A percentile compares a stretch with the other conserved stretches of the same genome.
Evolutionary conservation across 2,797 vertebrate genomes (phyloP).

Genomic region (Crocidura indochinensis): DNA sequence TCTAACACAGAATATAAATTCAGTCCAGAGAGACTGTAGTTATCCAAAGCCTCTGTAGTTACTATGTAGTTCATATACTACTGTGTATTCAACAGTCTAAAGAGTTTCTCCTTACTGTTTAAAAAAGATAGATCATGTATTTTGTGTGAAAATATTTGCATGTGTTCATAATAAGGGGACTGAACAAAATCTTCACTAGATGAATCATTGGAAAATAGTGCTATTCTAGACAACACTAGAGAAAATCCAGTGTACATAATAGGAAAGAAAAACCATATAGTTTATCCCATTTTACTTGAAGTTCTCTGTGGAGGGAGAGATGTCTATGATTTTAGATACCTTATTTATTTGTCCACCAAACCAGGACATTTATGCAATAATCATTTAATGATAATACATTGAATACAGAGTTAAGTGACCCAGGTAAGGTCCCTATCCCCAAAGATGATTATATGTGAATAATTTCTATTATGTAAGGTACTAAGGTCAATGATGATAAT

Average conservation of each 20-base stretch:
- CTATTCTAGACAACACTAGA: background rate
- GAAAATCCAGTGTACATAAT: background rate
- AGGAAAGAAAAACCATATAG: background rate
- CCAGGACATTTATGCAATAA: conserved; percentile 12
- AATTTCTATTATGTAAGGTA: background rate
- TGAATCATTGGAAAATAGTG: background rate
- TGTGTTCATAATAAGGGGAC: accelerated
- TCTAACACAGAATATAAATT: background rate
- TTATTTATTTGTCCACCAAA: conserved; percentile 50
- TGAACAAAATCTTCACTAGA: background rate
- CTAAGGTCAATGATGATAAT: background rate
- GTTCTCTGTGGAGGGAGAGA: background rate
- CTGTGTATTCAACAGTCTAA: background rate
- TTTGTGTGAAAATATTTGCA: background rate
- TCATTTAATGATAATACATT: conserved; percentile 42
- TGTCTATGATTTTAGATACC: conserved; percentile 26
- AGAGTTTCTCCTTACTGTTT: conserved; percentile 18
- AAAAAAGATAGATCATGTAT: background rate
- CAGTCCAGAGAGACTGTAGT: conserved; percentile 9
- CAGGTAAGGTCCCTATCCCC: background rate
- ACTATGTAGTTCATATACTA: background rate
- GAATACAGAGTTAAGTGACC: background rate
- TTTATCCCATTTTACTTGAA: background rate
- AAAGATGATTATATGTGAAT: background rate
- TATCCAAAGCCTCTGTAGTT: background rate